phyloP scores from a whole-genome alignment of 2,113 vertebrate species.

The Lycaon pictus region DNA sequence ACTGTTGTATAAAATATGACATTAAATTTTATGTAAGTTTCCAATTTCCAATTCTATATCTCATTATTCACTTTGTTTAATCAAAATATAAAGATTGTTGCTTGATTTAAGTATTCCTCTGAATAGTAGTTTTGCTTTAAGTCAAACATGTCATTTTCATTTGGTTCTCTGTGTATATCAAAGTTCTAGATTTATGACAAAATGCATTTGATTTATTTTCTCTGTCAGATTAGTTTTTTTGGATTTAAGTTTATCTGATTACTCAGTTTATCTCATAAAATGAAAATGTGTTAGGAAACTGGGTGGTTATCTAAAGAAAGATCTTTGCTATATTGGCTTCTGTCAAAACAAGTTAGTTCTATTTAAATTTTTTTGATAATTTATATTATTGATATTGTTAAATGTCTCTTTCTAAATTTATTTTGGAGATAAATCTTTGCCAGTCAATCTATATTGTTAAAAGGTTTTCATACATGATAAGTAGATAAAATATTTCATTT shows the following conservation, averaged over 20 bases:
- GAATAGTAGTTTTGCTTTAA: neutral
- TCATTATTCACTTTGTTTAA: neutral
- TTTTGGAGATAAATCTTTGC: neutral
- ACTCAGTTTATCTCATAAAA: neutral
- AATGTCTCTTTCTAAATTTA: neutral
- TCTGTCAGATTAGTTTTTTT: neutral
- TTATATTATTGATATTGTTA: neutral
- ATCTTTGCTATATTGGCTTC: neutral
- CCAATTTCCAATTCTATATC: neutral
- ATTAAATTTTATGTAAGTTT: neutral
- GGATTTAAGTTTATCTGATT: neutral
- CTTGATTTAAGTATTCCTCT: neutral
- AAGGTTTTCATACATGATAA: neutral
- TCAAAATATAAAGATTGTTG: neutral
- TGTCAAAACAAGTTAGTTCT: neutral
- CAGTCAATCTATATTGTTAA: neutral
- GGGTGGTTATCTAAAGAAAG: neutral
- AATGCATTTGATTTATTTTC: neutral
- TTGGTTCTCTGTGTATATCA: neutral
- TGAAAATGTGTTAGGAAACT: neutral
- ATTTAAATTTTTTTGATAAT: neutral
- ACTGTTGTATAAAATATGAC: neutral
- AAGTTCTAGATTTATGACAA: neutral
- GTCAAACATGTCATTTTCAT: neutral
- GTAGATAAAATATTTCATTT: neutral